A percentile compares a stretch with the other conserved stretches of the same genome.
phyloP scores from a whole-genome alignment of 2,113 vertebrate species.

The Caranx ignobilis region DNA sequence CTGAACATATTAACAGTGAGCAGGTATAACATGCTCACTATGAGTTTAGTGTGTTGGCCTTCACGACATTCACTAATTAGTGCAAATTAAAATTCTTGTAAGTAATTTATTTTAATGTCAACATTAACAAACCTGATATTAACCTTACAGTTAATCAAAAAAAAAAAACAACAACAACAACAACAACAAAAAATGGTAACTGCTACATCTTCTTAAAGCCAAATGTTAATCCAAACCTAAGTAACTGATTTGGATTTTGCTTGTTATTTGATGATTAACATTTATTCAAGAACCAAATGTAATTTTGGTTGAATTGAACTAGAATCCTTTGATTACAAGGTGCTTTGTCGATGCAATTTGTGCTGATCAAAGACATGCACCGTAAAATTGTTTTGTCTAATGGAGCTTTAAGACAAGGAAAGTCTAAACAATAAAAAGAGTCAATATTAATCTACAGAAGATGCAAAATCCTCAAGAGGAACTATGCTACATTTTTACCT shows the following conservation, averaged over 20 bases:
- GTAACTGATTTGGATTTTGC: neutral
- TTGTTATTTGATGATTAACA: neutral
- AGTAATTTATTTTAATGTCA: neutral
- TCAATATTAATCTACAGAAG: conserved; percentile 3
- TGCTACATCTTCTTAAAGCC: neutral
- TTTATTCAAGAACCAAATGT: neutral
- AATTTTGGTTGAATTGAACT: neutral
- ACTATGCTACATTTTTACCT: too few species aligned
- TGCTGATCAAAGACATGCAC: neutral
- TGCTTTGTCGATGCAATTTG: neutral
- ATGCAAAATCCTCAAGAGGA: neutral
- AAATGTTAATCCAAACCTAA: neutral
- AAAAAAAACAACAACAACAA: too few species aligned
- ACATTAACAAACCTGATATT: too few species aligned
- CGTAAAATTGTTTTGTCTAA: neutral
- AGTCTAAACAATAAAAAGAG: neutral
- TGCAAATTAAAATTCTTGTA: neutral
- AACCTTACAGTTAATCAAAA: too few species aligned
- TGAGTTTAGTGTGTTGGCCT: neutral
- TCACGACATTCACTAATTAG: neutral
- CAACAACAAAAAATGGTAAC: neutral
- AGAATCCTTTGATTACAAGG: neutral
- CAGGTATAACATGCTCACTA: too few species aligned
- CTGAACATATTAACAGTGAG: too few species aligned
- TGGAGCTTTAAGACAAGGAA: neutral